These are phyloP conservation scores for Gobionotothen gibberifrons DNA, from an alignment of 2,797 vertebrate species.

Conservation along the genomic window DNA sequence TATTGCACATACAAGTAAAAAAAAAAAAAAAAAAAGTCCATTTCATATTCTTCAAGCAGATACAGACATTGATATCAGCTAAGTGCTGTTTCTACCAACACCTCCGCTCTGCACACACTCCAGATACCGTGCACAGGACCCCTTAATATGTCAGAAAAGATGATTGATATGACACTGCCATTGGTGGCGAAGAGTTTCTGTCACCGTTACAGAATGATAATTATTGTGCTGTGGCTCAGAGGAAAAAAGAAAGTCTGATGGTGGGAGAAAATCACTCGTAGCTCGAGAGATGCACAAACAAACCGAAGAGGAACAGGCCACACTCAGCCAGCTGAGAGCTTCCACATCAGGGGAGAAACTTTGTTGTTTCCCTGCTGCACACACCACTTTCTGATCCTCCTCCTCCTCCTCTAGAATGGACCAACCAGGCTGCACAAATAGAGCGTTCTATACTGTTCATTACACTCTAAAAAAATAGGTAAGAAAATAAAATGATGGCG, in stretches of 20 bases:
- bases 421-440: conserved; percentile 49
- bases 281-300: conserved; percentile 14
- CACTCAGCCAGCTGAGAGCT: conserved; percentile 84
- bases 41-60: conserved; percentile 74
- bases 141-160: conserved; percentile 61
- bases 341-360: conserved; percentile 59
- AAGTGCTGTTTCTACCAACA: conserved; percentile 48
- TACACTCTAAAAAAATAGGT: conserved; percentile 73
- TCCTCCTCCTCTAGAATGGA: conserved; percentile 29
- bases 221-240: conserved; percentile 31
- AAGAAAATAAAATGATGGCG: conserved; percentile 75
- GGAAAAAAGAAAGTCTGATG: background rate
- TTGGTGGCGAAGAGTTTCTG: conserved; percentile 30
- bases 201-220: conserved; percentile 60
- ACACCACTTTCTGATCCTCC: conserved; percentile 5
- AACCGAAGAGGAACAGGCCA: conserved; percentile 46
- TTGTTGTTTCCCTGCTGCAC: conserved; percentile 40
- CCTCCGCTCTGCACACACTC: conserved; percentile 35
- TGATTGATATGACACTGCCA: conserved; percentile 66
- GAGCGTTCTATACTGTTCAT: conserved; percentile 63
- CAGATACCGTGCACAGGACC: conserved; percentile 43
- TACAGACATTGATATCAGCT: conserved; percentile 84
- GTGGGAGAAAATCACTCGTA: conserved; percentile 2
- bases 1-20: conserved; percentile 79
- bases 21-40: conserved; percentile 64